These are phyloP conservation scores for Pedionomus torquatus DNA, from an alignment of 2,113 vertebrate species.

Conservation along the genomic window DNA sequence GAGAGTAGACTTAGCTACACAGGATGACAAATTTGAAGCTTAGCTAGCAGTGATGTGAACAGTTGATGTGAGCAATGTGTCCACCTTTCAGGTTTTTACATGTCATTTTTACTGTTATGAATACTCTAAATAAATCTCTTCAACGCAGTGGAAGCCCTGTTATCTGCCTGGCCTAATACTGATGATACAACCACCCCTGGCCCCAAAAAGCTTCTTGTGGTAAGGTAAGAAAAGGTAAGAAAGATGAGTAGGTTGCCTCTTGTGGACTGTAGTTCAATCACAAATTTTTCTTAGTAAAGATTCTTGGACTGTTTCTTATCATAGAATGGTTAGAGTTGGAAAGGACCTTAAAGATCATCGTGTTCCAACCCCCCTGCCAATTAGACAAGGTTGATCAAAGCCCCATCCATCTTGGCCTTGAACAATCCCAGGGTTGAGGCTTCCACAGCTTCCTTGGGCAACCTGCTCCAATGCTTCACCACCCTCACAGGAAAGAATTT, in stretches of 20 bases:
- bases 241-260: fast-evolving
- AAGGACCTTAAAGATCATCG: no score
- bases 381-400: no score
- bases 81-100: slow-evolving; percentile 13
- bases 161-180: neutral
- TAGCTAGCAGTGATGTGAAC: slow-evolving; percentile 35
- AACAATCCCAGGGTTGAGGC: no score
- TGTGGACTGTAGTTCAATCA: neutral
- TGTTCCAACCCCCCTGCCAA: no score
- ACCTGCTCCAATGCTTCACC: no score
- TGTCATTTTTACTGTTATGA: neutral
- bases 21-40: slow-evolving; percentile 56
- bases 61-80: slow-evolving; percentile 6
- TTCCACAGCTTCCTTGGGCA: no score
- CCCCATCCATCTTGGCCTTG: no score
- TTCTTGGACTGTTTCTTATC: neutral
- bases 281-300: neutral
- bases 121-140: slow-evolving; percentile 5
- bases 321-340: no score
- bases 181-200: fast-evolving
- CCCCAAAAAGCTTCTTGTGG: fast-evolving
- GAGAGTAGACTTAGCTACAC: slow-evolving; percentile 55
- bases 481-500: no score
- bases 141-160: neutral
- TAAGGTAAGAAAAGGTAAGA: neutral